These are phyloP conservation scores for Trimorus sp. DNA, from an alignment of 2,888 invertebrate species.

Conservation along the genomic window DNA sequence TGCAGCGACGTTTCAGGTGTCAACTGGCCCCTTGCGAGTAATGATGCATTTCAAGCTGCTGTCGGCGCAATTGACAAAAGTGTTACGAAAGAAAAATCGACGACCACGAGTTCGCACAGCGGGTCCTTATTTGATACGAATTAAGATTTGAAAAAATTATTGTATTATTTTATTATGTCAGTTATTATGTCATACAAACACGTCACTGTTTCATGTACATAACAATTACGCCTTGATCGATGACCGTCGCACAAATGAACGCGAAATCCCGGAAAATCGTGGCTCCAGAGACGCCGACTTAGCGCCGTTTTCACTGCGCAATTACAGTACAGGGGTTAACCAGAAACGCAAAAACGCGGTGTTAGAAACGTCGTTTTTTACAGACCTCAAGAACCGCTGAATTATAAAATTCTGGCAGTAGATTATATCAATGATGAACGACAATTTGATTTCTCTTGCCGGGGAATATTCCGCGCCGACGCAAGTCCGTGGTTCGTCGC, in stretches of 20 bases:
- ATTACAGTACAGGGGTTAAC: slow-evolving; percentile 23
- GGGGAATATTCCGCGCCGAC: slow-evolving; percentile 10
- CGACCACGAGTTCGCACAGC: background rate
- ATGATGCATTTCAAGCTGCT: background rate
- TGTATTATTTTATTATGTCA: slow-evolving; percentile 60
- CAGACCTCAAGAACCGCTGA: slow-evolving; percentile 47
- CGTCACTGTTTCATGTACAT: slow-evolving; percentile 54
- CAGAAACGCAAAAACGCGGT: slow-evolving; percentile 29
- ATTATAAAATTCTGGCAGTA: slow-evolving; percentile 55
- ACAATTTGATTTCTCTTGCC: slow-evolving; percentile 1
- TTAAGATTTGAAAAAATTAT: slow-evolving; percentile 59
- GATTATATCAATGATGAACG: slow-evolving; percentile 40
- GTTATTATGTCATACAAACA: slow-evolving; percentile 61
- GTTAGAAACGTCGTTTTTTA: slow-evolving; percentile 33
- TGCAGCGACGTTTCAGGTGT: slow-evolving; percentile 85
- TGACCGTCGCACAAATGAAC: slow-evolving; percentile 53
- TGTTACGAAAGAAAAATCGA: background rate
- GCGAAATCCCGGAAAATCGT: slow-evolving; percentile 42
- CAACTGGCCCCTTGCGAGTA: slow-evolving; percentile 77
- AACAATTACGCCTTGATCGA: slow-evolving; percentile 42
- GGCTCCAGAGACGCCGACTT: slow-evolving; percentile 20
- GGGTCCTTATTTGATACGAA: slow-evolving; percentile 34
- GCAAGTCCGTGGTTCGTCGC: background rate
- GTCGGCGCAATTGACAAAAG: slow-evolving; percentile 1
- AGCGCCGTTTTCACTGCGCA: slow-evolving; percentile 13